phyloP scores from a whole-genome alignment of 2,888 invertebrate genomes.

The Prostheceraeus crozeri region DNA sequence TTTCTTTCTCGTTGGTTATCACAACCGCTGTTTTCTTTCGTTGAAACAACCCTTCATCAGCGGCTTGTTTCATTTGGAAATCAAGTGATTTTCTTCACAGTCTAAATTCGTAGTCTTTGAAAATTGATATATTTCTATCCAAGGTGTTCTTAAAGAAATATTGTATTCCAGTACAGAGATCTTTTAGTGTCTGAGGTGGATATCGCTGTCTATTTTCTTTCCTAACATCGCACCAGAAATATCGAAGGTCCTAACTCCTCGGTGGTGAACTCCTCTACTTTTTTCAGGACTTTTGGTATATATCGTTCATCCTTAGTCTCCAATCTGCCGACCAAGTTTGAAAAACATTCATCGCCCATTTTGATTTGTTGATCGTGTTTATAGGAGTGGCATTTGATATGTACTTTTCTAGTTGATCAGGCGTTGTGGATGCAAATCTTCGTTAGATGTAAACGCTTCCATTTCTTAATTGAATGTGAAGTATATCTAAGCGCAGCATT shows the following conservation, averaged over 20 bases:
- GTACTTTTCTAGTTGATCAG: too few relatives aligned
- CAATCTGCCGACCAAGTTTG: background rate
- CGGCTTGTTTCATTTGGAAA: conserved; percentile 22
- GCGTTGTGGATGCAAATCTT: too few relatives aligned
- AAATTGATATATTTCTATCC: conserved; percentile 23
- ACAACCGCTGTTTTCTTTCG: background rate
- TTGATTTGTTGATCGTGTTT: conserved; percentile 21
- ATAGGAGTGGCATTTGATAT: conserved; percentile 3
- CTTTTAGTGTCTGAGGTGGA: conserved; percentile 29
- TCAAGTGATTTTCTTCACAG: conserved; percentile 19
- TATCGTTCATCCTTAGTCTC: conserved; percentile 21
- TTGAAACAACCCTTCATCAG: conserved; percentile 11
- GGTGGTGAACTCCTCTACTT: conserved; percentile 21
- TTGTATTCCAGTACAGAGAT: conserved; percentile 21
- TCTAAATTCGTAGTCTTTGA: conserved; percentile 25
- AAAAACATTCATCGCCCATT: background rate
- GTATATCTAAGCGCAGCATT: too few relatives aligned
- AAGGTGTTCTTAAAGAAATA: conserved; percentile 14
- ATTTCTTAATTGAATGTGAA: too few relatives aligned
- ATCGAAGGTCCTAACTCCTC: conserved; percentile 13
- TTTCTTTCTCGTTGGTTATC: conserved; percentile 19
- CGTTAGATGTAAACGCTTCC: too few relatives aligned
- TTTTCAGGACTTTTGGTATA: conserved; percentile 20
- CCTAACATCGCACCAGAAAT: conserved; percentile 20
- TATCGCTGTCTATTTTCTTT: conserved; percentile 19